A percentile compares a stretch with the other conserved stretches of the same genome.
These are phyloP conservation scores for Brachionus paranguensis DNA, from an alignment of 1,140 invertebrate genomes.

Conservation along the genomic window DNA sequence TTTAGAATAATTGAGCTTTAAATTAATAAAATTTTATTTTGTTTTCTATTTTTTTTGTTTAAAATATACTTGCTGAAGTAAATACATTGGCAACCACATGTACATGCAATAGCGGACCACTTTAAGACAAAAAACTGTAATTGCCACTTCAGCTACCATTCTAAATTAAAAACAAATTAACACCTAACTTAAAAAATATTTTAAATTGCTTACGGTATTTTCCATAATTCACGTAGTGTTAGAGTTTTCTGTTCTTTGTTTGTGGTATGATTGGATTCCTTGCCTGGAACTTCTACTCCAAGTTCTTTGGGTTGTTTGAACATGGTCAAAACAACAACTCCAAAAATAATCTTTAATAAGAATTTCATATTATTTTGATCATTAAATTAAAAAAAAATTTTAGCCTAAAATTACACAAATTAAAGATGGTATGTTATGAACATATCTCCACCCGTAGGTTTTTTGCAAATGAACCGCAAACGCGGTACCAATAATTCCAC, in stretches of 20 bases:
- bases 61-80: constrained; percentile 49
- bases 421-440: constrained; percentile 53
- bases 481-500: constrained; percentile 58
- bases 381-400: neutral
- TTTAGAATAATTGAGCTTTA: constrained; percentile 54
- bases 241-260: neutral
- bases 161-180: constrained; percentile 43
- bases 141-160: constrained; percentile 57
- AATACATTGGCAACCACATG: constrained; percentile 60
- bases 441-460: constrained; percentile 56
- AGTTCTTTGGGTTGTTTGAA: constrained; percentile 53
- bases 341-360: constrained; percentile 46
- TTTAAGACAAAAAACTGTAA: constrained; percentile 59
- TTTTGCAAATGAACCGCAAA: constrained; percentile 57
- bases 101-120: constrained; percentile 59
- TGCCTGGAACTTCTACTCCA: constrained; percentile 51
- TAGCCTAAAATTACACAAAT: constrained; percentile 45
- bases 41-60: constrained; percentile 41
- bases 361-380: neutral
- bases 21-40: constrained; percentile 38
- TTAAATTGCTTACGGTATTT: constrained; percentile 11
- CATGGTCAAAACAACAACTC: constrained; percentile 51
- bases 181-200: neutral
- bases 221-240: neutral
- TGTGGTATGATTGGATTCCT: constrained; percentile 41